Base-by-base conservation (phyloP, 2,113 vertebrate genomes). In the Castor canadensis region DNA sequence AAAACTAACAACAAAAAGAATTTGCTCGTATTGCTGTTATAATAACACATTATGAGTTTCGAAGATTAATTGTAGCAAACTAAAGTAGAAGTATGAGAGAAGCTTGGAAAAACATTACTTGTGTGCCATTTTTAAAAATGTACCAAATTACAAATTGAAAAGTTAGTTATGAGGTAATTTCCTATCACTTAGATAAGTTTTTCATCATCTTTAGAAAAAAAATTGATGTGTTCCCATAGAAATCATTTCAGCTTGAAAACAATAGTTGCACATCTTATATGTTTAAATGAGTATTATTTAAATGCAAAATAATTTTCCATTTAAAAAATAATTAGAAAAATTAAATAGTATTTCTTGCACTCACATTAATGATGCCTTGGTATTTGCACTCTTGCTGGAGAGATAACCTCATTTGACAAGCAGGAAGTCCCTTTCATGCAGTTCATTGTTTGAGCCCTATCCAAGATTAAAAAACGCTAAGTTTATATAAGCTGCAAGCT, bases 281-380 rank as follows among this genome's bases (percentile, higher is more conserved):
- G 35, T 69, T 94, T 90, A 93, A 58, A 91, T 56, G 56, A 38
- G 12, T 77, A 88, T 58, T 26, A 56, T 66, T 86, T 93, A 86
- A 95, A 16, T 91, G n/a, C 64, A 94, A 95, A 91, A 72, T 47
- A 58, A 43, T 87, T 73, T 89, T 94, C 32, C 85, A 19, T 60
- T 89, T 81, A 60, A 92, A 87, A 92, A 87, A 60, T 19, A 83
- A 32, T 73, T 26, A n/a, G 76, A 62, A 81, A 80, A 93, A 83
- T 43, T 62, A 90, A 69, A 64, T 12, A n/a, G 1, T 15, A 1
- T 64, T 87, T 62, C 75, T 92, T 69, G 56, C 49, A 58, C 80
- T 40, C 62, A 67, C 69, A 49, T 69, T 71, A 64, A 75, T 56
- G 35, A 85, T 87, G 40, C 40, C 35, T 87, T 49, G 81, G 45